phyloP scores from a whole-genome alignment of 2,113 vertebrate genomes.

The Paracanthobrama guichenoti region DNA sequence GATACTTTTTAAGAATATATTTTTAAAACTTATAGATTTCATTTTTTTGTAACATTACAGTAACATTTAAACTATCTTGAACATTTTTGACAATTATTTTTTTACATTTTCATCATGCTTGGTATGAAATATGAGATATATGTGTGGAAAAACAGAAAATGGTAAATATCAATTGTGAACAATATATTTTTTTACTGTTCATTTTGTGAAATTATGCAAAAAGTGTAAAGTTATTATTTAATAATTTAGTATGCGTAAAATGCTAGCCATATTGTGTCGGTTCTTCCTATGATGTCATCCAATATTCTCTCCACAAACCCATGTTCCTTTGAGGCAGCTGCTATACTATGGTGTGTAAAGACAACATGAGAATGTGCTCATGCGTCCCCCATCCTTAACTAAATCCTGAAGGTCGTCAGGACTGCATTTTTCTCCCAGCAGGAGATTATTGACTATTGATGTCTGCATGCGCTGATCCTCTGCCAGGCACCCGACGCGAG shows the following conservation, averaged over 20 bases:
- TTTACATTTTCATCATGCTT: neutral
- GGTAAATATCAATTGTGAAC: neutral
- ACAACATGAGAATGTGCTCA: slow-evolving; percentile 35
- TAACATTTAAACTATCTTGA: too few relatives aligned
- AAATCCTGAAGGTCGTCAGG: slow-evolving; percentile 43
- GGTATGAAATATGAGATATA: neutral
- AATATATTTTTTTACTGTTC: neutral
- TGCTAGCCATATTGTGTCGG: neutral
- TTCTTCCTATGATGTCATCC: neutral
- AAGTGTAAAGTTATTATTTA: neutral
- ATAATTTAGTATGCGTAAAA: too few relatives aligned
- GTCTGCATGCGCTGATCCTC: slow-evolving; percentile 31
- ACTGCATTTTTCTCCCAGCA: slow-evolving; percentile 36
- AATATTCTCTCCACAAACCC: neutral
- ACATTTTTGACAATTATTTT: too few relatives aligned
- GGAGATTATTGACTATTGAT: slow-evolving; percentile 58
- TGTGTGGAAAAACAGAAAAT: neutral
- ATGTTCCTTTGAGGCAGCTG: slow-evolving; percentile 19
- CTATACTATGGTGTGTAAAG: slow-evolving; percentile 15
- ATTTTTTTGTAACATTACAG: too few relatives aligned
- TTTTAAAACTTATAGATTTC: too few relatives aligned
- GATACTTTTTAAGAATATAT: too few relatives aligned
- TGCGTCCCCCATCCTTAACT: slow-evolving; percentile 19
- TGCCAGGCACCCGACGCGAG: neutral
- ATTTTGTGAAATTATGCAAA: neutral